A percentile compares a stretch with the other conserved stretches of the same genome.
phyloP scores from a whole-genome alignment of 1,140 invertebrate genomes.

The Saccostrea echinata region DNA sequence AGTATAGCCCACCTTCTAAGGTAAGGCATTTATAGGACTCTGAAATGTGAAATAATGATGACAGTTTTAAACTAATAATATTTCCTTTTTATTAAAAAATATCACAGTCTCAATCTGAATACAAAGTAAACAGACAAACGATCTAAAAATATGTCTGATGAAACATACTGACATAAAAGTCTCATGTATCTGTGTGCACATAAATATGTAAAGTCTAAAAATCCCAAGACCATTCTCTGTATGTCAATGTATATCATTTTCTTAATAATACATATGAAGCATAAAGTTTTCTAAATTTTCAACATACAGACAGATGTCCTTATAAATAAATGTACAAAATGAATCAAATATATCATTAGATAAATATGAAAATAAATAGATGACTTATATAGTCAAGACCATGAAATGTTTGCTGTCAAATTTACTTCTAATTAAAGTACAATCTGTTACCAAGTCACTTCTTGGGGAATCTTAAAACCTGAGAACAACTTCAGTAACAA shows the following conservation, averaged over 20 bases:
- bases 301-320: no score
- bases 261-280: no score
- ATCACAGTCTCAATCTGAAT: slow-evolving; percentile 18
- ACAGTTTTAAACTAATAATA: not conserved
- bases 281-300: no score
- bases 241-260: no score
- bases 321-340: not conserved
- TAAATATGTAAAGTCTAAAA: no score
- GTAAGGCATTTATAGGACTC: no score
- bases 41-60: not conserved
- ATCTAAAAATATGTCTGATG: not conserved
- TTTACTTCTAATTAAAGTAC: no score
- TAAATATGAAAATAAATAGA: not conserved
- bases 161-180: not conserved
- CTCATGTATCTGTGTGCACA: not conserved
- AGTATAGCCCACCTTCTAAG: no score
- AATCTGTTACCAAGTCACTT: no score
- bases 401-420: not conserved
- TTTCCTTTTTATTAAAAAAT: not conserved
- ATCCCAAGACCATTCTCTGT: no score
- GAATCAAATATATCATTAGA: not conserved
- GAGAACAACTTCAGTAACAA: no score
- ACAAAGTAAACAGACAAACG: not conserved
- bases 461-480: no score
- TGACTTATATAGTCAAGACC: not conserved